Percentiles rank a stretch among this genome's conserved stretches.
Evolutionary conservation across 2,888 invertebrate genomes (phyloP).

Genomic region (Melieria crassipennis): DNA sequence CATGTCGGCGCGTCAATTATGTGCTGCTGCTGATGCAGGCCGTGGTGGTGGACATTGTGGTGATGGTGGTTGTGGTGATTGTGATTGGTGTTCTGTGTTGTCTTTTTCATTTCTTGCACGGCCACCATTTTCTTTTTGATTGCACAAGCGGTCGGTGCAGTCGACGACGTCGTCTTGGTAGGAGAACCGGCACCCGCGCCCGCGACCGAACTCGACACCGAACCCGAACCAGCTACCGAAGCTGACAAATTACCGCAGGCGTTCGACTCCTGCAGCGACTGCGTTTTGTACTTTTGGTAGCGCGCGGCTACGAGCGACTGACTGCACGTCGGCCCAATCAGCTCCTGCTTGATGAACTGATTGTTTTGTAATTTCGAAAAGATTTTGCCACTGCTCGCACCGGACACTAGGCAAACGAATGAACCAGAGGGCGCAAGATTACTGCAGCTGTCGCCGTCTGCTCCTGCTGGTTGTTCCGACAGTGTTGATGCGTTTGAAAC

Average conservation of each 20-base stretch:
- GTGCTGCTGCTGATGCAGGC: conserved; percentile 36
- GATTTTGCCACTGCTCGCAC: conserved; percentile 46
- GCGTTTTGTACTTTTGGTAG: conserved; percentile 40
- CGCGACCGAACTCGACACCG: not conserved
- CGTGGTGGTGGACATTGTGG: conserved; percentile 36
- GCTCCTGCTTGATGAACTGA: conserved; percentile 53
- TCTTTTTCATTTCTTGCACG: conserved; percentile 65
- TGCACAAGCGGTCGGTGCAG: conserved; percentile 49
- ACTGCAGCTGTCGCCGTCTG: conserved; percentile 34
- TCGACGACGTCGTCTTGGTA: conserved; percentile 44
- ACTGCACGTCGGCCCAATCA: conserved; percentile 16
- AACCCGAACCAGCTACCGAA: not conserved
- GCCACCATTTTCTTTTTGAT: conserved; percentile 68
- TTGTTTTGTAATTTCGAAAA: conserved; percentile 61
- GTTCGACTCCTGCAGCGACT: conserved; percentile 31
- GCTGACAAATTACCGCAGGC: conserved; percentile 22
- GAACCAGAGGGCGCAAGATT: conserved; percentile 17
- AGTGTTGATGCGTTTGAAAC: conserved; percentile 24
- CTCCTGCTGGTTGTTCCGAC: conserved; percentile 36
- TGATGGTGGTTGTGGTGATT: conserved; percentile 50
- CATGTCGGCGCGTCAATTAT: conserved; percentile 21
- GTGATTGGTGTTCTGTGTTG: conserved; percentile 57
- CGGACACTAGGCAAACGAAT: no score
- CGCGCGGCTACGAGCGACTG: conserved; percentile 30
- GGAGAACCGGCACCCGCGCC: conserved; percentile 19